Evolutionary conservation across 2,888 invertebrate genomes (phyloP), one percentile per base, ranked within the genome.

Genomic region (Drosophila hamatofila): DNA sequence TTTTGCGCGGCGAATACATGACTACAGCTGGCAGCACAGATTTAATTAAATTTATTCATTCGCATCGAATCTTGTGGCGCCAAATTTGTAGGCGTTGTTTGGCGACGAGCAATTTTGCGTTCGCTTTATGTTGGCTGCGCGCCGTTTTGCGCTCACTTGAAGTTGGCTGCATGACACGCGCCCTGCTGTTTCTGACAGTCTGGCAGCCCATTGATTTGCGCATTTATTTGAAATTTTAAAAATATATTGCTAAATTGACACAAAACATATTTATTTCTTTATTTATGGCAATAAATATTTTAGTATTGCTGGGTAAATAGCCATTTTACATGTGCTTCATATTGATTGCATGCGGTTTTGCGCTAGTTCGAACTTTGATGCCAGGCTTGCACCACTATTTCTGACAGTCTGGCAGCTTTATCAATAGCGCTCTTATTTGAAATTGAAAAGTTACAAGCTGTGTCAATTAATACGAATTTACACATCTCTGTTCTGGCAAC

Each of bases 1-100:
- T 57, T 37, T 71, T 79, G 14, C 56, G 64, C 12, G 92, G 92
- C 11, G 91, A 88, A 67, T 85, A 92, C 86, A 91, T 92, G 9
- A 49, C 48, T 18, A 23, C 33, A 21, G 5, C 7, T 5, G 4
- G 21, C 12, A n/a, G 27, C 1, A 37, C 9, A 33, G 42, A 44
- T 61, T 23, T 30, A 27, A 48, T 9, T 30, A 42, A 25, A 46
- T 74, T 30, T 30, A 14, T 9, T 14, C 25, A n/a, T 8, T 25
- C 2, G 33, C 48, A 62, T 56, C 35, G 33, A 39, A 62, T 64
- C 0, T 55, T n/a, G 30, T 27, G 61, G 74, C 76, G 76, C 77
- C 68, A 72, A 63, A 39, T 41, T 54, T 21, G 7, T 25, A 56
- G 42, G 21, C 56, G 49, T 52, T 27, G 44, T 33, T 23, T 23